Evolutionary conservation across 2,113 vertebrate species (phyloP).

Genomic region (Indicator maculatus): DNA sequence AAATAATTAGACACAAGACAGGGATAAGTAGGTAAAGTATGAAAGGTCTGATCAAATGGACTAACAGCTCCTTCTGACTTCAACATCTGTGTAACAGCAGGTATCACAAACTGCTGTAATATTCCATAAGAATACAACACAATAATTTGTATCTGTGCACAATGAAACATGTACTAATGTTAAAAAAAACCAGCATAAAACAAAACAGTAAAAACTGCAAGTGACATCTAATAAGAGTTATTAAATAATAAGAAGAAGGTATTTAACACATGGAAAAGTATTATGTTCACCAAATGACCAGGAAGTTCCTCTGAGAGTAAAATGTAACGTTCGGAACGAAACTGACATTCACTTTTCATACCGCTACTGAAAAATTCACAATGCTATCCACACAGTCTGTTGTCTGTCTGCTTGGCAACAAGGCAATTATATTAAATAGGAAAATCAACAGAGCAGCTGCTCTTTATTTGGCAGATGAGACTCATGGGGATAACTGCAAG

Average conservation of each 20-base stretch:
- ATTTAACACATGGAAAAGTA: slow-evolving; percentile 53
- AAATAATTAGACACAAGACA: background rate
- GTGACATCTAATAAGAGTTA: background rate
- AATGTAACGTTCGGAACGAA: slow-evolving; percentile 52
- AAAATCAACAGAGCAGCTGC: slow-evolving; percentile 51
- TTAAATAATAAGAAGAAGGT: slow-evolving; percentile 46
- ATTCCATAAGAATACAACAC: background rate
- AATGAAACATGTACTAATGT: background rate
- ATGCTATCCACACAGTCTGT: slow-evolving; percentile 28
- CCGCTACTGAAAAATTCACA: slow-evolving; percentile 67
- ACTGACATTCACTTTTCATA: slow-evolving; percentile 52
- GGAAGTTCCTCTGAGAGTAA: background rate
- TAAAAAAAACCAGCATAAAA: background rate
- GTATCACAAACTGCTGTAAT: background rate
- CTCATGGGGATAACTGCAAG: slow-evolving; percentile 58
- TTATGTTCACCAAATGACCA: slow-evolving; percentile 43
- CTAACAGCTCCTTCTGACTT: background rate
- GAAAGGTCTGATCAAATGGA: background rate
- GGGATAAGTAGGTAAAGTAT: background rate
- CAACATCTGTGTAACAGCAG: background rate
- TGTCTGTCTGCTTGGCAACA: slow-evolving; percentile 35
- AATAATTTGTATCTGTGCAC: background rate
- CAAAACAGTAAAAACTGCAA: background rate
- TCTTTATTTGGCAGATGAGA: slow-evolving; percentile 63
- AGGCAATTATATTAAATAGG: slow-evolving; percentile 38